phyloP scores from a whole-genome alignment of 2,888 invertebrate species.

The Spisula solida region DNA sequence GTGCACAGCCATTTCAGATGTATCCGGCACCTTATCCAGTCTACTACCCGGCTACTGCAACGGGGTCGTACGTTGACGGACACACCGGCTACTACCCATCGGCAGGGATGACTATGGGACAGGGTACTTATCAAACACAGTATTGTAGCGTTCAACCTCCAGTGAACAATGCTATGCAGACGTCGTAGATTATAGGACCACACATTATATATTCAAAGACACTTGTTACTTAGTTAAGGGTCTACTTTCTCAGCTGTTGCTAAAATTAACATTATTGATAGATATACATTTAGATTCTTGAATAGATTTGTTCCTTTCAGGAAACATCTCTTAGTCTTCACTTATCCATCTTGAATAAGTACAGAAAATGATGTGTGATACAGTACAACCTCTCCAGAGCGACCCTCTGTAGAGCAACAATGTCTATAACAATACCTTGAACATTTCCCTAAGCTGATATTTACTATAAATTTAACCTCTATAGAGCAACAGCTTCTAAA shows the following conservation, averaged over 20 bases:
- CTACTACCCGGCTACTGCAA: slow-evolving; percentile 48
- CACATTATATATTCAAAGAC: not conserved
- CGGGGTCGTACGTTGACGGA: slow-evolving; percentile 45
- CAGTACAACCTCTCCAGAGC: too few species aligned
- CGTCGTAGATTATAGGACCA: slow-evolving; percentile 38
- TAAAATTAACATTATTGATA: not conserved
- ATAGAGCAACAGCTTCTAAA: too few species aligned
- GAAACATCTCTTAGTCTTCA: too few species aligned
- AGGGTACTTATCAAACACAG: slow-evolving; percentile 46
- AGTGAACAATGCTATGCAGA: slow-evolving; percentile 59
- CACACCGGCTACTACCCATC: slow-evolving; percentile 45
- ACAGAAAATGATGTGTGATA: too few species aligned
- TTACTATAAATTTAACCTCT: too few species aligned
- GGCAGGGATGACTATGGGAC: slow-evolving; percentile 39
- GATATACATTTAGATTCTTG: not conserved
- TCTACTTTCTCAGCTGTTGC: not conserved
- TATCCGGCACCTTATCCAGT: slow-evolving; percentile 54
- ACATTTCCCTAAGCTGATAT: too few species aligned
- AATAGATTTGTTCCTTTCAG: too few species aligned
- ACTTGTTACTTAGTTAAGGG: not conserved
- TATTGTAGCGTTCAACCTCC: slow-evolving; percentile 58
- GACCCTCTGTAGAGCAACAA: too few species aligned
- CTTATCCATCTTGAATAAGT: too few species aligned
- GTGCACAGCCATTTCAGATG: slow-evolving; percentile 53
- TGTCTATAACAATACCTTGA: too few species aligned